Evolutionary conservation across 2,113 vertebrate genomes (phyloP).

Genomic region (Megaceryle torquata): DNA sequence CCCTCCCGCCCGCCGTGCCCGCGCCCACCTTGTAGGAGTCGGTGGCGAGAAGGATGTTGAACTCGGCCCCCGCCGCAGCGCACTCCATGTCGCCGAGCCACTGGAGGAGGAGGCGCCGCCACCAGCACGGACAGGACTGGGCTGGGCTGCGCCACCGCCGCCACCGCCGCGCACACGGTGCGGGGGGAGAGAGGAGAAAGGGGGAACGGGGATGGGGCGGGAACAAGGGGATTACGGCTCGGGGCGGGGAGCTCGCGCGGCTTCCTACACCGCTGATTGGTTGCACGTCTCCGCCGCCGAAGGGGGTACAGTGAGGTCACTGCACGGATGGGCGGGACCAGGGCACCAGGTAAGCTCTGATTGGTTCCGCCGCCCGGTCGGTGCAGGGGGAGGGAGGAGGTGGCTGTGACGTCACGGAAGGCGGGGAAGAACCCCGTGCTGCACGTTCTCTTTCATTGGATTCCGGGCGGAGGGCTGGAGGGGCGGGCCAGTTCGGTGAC

Average conservation of each 20-base stretch:
- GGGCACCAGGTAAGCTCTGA: not conserved
- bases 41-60: constrained; percentile 90
- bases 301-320: not conserved
- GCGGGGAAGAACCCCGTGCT: not conserved
- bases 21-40: constrained; percentile 92
- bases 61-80: constrained; percentile 78
- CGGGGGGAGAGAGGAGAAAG: not conserved
- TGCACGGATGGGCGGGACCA: not conserved
- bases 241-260: not conserved
- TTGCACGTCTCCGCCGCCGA: too few relatives aligned
- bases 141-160: not conserved
- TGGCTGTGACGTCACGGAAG: not conserved
- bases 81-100: constrained; percentile 83
- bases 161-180: not conserved
- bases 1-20: not conserved
- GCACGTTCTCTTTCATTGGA: not conserved
- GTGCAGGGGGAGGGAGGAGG: not conserved
- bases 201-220: not conserved
- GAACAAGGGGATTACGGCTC: not conserved
- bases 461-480: not conserved
- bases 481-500: not conserved
- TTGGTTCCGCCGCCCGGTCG: not conserved
- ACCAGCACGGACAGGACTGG: constrained; percentile 30
- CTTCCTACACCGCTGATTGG: not conserved
- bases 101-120: not conserved